Evolutionary conservation across 2,113 vertebrate genomes (phyloP).

Genomic region (Eretmochelys imbricata): DNA sequence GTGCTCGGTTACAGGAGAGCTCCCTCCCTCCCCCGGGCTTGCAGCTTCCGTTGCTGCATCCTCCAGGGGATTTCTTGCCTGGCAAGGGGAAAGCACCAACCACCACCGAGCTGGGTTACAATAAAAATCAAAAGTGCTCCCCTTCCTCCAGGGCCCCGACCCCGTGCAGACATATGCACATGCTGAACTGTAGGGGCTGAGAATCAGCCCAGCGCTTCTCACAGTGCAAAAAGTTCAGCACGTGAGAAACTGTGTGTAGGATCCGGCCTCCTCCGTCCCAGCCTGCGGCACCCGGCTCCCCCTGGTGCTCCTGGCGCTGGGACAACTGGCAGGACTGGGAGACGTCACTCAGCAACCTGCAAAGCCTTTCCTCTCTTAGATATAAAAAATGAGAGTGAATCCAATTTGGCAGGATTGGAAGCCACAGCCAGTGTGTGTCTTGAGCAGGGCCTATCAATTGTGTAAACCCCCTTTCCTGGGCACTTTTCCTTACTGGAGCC

Average conservation of each 20-base stretch:
- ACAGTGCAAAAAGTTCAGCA: not conserved
- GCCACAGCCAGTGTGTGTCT: not conserved
- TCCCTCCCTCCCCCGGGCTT: no score
- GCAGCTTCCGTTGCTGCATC: not conserved
- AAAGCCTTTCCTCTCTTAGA: not conserved
- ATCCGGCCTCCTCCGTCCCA: not conserved
- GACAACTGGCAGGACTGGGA: not conserved
- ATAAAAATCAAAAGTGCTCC: not conserved
- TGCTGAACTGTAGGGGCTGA: not conserved
- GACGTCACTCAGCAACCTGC: not conserved
- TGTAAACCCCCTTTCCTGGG: not conserved
- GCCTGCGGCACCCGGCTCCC: not conserved
- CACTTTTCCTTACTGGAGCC: not conserved
- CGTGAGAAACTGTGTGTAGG: not conserved
- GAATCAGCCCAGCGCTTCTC: not conserved
- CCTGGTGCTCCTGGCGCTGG: fast-evolving
- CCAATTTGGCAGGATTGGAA: no score
- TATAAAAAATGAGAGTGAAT: not conserved
- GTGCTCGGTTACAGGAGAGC: fast-evolving
- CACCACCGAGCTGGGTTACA: not conserved
- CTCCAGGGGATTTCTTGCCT: not conserved
- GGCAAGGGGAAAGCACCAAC: not conserved
- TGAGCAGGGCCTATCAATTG: not conserved
- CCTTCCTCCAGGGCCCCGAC: not conserved
- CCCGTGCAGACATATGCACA: not conserved